Base-by-base conservation (phyloP, 2,888 invertebrate species). In the Ichneumoninae sp. region DNA sequence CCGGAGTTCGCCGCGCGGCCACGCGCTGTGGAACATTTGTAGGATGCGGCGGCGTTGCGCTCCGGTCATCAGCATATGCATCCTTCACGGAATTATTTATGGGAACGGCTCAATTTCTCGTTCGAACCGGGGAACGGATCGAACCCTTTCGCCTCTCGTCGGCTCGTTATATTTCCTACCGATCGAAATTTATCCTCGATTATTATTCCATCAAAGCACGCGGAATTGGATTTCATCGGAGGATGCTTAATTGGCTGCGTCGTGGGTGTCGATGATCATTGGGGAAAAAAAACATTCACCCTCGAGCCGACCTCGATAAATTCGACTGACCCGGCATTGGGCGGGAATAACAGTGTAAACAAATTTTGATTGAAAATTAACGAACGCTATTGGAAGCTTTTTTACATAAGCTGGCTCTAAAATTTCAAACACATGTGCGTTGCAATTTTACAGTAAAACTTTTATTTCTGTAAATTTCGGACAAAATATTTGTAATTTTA, bases 41-140 rank as follows among this genome's bases (percentile, higher is more conserved):
- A 3, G 57, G 65, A 36, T 7, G 50, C 13, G 75, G 63, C 74
- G 74, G 57, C 57, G 57, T 57, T 50, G 75, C 47, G 33, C 71
- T 36, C 1, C 10, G 68, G 5, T 36, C 68, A 50, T 74, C 57
- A n/a, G 47, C 40, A 40, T 63, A 26, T 66, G 66, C 73, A 77
- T 84, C 76, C 69, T 81, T 77, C 77, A 52, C 50, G 81, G 77
- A 81, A 84, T 81, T 77, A 84, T 81, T 63, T 33, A 84, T 81
- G 73, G 77, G 73, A 81, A 84, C 77, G 68, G 52, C 81, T 77
- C 69, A 84, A 81, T 84, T 8, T 71, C 81, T 83, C 76, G 81
- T 77, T 81, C 60, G 60, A 68, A 83, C 44, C 30, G 44, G 69
- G 26, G 69, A 44, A 33, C 50, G 44, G 13, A 75, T n/a, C 60